These are phyloP conservation scores for Pteromalus puparum DNA, from an alignment of 1,140 invertebrate species.

Conservation along the genomic window DNA sequence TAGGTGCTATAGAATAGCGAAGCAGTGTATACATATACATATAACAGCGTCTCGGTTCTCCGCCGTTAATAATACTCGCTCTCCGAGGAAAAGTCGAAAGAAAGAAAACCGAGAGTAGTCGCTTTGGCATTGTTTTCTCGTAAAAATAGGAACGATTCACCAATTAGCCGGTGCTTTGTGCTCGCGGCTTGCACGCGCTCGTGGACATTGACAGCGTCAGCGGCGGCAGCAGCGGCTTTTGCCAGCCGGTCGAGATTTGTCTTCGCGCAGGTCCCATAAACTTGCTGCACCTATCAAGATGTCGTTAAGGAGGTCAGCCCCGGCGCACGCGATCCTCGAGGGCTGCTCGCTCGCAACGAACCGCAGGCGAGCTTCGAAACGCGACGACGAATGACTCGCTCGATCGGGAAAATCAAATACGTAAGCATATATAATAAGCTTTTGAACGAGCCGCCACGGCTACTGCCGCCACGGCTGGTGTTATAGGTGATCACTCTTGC, in stretches of 20 bases:
- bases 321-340: slow-evolving; percentile 52
- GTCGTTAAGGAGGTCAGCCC: slow-evolving; percentile 62
- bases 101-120: neutral
- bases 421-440: too few relatives aligned
- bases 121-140: neutral
- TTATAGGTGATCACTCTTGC: neutral
- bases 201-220: neutral
- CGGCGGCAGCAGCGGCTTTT: neutral
- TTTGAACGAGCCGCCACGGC: neutral
- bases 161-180: slow-evolving; percentile 17
- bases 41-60: neutral
- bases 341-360: neutral
- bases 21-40: neutral
- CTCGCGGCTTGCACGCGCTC: too few relatives aligned
- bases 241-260: slow-evolving; percentile 29
- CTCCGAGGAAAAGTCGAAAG: neutral
- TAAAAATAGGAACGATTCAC: neutral
- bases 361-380: slow-evolving; percentile 9
- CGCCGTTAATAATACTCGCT: neutral
- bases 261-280: slow-evolving; percentile 47
- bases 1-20: too few relatives aligned
- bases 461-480: neutral
- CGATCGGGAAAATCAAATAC: slow-evolving; percentile 43
- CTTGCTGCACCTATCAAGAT: slow-evolving; percentile 59
- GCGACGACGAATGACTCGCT: slow-evolving; percentile 18